A percentile compares a stretch with the other conserved stretches of the same genome.
Conservation (phyloP, 1,140 invertebrate species). For the Hypsibius dujardini region DNA sequence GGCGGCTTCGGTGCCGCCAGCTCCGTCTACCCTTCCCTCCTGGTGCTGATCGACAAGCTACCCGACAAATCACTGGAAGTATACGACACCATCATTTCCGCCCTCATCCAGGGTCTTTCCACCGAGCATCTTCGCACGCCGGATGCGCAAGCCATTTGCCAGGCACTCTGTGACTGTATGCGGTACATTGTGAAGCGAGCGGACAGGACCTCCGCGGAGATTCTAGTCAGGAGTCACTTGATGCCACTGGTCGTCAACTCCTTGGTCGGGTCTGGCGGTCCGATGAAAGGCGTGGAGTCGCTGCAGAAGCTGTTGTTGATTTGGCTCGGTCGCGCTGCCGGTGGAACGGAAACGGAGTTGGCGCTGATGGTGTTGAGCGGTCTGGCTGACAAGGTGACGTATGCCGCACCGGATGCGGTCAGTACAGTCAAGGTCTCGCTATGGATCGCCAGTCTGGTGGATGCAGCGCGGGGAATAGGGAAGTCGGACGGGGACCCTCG, state of each 20-base stretch:
- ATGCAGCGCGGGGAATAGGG: too few species aligned
- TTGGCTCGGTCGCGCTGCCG: not conserved
- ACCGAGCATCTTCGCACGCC: not conserved
- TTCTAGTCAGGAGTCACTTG: constrained; percentile 3
- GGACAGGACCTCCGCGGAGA: not conserved
- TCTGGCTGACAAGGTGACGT: not conserved
- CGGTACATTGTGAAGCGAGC: not conserved
- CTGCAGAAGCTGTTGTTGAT: not conserved
- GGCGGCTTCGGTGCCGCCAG: not conserved
- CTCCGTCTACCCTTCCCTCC: not conserved
- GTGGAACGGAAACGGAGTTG: not conserved
- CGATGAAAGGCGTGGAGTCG: not conserved
- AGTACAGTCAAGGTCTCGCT: too few species aligned
- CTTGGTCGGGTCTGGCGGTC: not conserved
- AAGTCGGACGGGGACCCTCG: too few species aligned
- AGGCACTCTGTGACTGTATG: not conserved
- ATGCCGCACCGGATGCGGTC: not conserved
- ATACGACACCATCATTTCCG: not conserved
- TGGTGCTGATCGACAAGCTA: not conserved
- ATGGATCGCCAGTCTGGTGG: too few species aligned
- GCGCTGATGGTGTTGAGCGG: not conserved
- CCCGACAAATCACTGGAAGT: not conserved
- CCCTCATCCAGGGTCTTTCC: constrained; percentile 6
- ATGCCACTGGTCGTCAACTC: not conserved
- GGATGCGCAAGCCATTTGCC: not conserved